Conservation (phyloP, 2,797 vertebrate genomes). For the Sebastes ruberrimus region DNA sequence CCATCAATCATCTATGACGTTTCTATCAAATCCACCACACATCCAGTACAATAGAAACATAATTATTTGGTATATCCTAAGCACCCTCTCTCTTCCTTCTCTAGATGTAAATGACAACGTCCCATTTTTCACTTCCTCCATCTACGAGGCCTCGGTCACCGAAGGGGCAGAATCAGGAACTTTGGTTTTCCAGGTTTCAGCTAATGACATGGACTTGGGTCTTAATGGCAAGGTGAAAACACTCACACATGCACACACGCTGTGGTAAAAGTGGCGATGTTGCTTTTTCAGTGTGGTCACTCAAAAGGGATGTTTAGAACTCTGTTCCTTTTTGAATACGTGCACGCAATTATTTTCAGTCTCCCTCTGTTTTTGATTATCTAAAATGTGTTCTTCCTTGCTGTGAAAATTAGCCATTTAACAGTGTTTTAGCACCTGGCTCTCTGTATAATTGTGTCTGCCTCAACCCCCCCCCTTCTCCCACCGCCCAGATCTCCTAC, state of each 20-base stretch:
- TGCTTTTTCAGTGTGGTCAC: background rate
- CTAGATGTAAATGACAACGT: conserved; percentile 94
- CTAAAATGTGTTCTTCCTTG: background rate
- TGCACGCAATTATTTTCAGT: background rate
- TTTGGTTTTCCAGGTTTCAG: conserved; percentile 87
- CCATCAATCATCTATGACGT: background rate
- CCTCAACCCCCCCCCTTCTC: background rate
- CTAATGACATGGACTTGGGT: conserved; percentile 88
- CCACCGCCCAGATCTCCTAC: conserved; percentile 85
- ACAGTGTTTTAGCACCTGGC: background rate
- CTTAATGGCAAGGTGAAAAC: conserved; percentile 87
- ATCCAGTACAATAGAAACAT: background rate
- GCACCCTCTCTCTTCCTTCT: background rate
- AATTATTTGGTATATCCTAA: background rate
- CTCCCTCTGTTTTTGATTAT: background rate
- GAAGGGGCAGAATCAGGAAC: conserved; percentile 87
- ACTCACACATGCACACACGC: background rate
- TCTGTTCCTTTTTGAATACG: background rate
- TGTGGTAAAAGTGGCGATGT: background rate
- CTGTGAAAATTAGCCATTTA: background rate
- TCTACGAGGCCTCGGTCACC: conserved; percentile 89
- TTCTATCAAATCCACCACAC: background rate
- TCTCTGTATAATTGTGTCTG: background rate
- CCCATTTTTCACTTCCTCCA: conserved; percentile 92
- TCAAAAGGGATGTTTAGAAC: background rate